phyloP scores from a whole-genome alignment of 2,113 vertebrate species.

The Tragelaphus scriptus region DNA sequence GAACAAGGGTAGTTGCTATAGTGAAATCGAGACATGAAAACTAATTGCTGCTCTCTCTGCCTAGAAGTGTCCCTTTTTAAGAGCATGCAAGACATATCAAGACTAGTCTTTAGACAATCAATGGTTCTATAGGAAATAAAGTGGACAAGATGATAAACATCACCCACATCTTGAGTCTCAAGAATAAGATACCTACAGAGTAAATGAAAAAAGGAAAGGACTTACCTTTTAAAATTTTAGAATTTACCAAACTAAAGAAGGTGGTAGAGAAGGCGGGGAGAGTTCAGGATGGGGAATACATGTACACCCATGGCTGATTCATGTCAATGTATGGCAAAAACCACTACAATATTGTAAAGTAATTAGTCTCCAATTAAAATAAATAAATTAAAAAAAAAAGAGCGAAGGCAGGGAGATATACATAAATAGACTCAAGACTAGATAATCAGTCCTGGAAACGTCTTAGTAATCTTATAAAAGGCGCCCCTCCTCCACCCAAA shows the following conservation, averaged over 20 bases:
- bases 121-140: not conserved
- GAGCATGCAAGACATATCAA: not conserved
- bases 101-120: not conserved
- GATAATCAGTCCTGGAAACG: conserved; percentile 59
- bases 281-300: not conserved
- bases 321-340: not conserved
- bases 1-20: not conserved
- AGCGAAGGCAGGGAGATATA: not conserved
- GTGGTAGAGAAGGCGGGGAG: not conserved
- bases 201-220: not conserved
- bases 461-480: conserved; percentile 58
- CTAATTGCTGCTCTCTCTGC: not conserved
- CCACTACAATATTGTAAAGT: not conserved
- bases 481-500: not conserved
- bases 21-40: not conserved
- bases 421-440: conserved; percentile 52
- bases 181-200: not conserved
- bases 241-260: not conserved
- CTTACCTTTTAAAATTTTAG: not conserved
- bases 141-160: not conserved
- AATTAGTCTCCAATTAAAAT: not conserved
- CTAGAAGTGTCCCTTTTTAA: not conserved
- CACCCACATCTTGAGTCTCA: not conserved
- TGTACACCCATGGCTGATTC: not conserved
- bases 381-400: not conserved